These are phyloP conservation scores for Heterohyrax brucei DNA, from an alignment of 2,797 vertebrate genomes.

Conservation along the genomic window DNA sequence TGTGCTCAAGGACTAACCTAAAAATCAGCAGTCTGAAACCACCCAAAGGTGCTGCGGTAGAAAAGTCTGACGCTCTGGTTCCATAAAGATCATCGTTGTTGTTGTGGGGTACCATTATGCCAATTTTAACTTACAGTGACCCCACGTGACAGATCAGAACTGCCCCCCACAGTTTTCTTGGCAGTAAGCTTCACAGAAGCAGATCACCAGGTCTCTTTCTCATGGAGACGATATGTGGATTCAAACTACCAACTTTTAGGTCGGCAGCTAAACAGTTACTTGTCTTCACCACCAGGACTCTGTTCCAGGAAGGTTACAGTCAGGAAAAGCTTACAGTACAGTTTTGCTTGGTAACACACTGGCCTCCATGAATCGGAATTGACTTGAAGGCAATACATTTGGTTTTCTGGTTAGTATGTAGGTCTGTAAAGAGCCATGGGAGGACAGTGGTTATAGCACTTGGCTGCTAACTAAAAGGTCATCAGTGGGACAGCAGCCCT, in stretches of 20 bases:
- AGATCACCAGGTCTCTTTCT: background rate
- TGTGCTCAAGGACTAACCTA: background rate
- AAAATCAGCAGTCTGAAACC: background rate
- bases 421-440: too few relatives aligned
- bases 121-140: background rate
- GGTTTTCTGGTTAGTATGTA: background rate
- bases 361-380: background rate
- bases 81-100: background rate
- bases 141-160: background rate
- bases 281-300: too few relatives aligned
- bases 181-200: background rate
- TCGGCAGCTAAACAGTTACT: background rate
- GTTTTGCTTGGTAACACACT: background rate
- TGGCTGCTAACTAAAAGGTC: too few relatives aligned
- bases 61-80: background rate
- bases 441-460: background rate
- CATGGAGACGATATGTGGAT: background rate
- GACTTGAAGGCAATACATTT: background rate
- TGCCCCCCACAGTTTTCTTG: background rate
- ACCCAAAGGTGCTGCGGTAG: background rate
- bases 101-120: background rate
- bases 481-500: too few relatives aligned
- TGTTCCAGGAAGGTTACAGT: background rate
- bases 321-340: background rate
- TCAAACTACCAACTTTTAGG: background rate